A percentile compares a stretch with the other conserved stretches of the same genome.
phyloP scores from a whole-genome alignment of 2,888 invertebrate species.

The Scaptomyza tumidula region DNA sequence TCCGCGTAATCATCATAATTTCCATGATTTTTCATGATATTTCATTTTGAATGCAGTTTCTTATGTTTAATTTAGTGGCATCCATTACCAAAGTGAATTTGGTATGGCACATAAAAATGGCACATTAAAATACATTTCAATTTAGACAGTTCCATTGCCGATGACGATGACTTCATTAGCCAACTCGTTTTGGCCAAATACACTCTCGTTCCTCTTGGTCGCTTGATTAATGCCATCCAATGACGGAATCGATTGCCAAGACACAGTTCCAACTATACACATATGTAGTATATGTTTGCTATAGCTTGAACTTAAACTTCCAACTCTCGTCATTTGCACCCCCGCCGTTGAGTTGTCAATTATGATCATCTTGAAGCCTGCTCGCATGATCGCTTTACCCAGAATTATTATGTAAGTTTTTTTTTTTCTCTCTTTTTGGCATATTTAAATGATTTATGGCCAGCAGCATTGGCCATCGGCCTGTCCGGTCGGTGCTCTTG shows the following conservation, averaged over 20 bases:
- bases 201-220: slow-evolving; percentile 47
- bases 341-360: slow-evolving; percentile 52
- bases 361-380: slow-evolving; percentile 48
- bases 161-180: slow-evolving; percentile 70
- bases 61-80: slow-evolving; percentile 41
- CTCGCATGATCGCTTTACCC: slow-evolving; percentile 56
- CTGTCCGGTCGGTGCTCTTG: slow-evolving; percentile 50
- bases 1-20: slow-evolving; percentile 79
- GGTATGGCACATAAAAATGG: slow-evolving; percentile 59
- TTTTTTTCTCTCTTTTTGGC: slow-evolving; percentile 46
- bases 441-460: slow-evolving; percentile 80
- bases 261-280: not conserved
- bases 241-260: slow-evolving; percentile 42
- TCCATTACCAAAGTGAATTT: slow-evolving; percentile 50
- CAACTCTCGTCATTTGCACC: slow-evolving; percentile 5
- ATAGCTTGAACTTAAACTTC: slow-evolving; percentile 13
- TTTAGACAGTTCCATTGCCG: slow-evolving; percentile 60
- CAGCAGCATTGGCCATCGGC: slow-evolving; percentile 74
- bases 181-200: slow-evolving; percentile 37
- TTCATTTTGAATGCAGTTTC: slow-evolving; percentile 39
- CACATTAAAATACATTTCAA: slow-evolving; percentile 76
- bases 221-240: slow-evolving; percentile 64
- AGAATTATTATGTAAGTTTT: slow-evolving; percentile 79
- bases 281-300: too few species aligned
- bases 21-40: slow-evolving; percentile 51